Evolutionary conservation across 1,140 invertebrate species (phyloP).

Genomic region (Cydia splendana): DNA sequence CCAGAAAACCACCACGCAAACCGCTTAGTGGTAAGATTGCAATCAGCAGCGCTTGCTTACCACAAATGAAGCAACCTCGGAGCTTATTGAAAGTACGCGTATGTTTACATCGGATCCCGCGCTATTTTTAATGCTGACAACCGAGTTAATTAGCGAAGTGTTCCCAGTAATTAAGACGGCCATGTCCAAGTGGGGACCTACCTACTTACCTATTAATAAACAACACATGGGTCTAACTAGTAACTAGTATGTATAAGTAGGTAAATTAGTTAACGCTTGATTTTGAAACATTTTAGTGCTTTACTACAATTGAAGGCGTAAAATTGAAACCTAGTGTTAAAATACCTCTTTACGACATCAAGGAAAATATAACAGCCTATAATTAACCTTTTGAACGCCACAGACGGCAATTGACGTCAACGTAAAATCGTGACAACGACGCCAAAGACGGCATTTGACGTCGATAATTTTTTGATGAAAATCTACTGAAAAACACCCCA

Average conservation of each 20-base stretch:
- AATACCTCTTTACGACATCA: neutral
- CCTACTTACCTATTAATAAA: constrained; percentile 21
- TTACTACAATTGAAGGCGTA: neutral
- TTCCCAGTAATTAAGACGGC: constrained; percentile 16
- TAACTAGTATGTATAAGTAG: constrained; percentile 1
- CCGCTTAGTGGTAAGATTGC: too few relatives aligned
- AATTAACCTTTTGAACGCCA: neutral
- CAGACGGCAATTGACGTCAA: too few relatives aligned
- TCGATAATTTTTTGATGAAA: too few relatives aligned
- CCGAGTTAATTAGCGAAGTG: constrained; percentile 6
- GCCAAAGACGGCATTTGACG: too few relatives aligned
- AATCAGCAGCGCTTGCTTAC: neutral
- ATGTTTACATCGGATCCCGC: neutral
- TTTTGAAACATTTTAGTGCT: neutral
- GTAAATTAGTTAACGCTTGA: neutral
- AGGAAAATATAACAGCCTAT: neutral
- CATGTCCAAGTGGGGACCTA: constrained; percentile 20
- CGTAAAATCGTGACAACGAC: too few relatives aligned
- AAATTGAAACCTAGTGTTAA: neutral
- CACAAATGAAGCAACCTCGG: neutral
- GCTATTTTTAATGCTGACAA: constrained; percentile 12
- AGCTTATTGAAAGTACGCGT: constrained; percentile 6
- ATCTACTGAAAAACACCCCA: too few relatives aligned
- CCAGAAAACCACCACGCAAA: too few relatives aligned
- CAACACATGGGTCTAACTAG: constrained; percentile 20